Base-by-base conservation (phyloP, 2,113 vertebrate genomes). In the Hydrochoerus hydrochaeris region DNA sequence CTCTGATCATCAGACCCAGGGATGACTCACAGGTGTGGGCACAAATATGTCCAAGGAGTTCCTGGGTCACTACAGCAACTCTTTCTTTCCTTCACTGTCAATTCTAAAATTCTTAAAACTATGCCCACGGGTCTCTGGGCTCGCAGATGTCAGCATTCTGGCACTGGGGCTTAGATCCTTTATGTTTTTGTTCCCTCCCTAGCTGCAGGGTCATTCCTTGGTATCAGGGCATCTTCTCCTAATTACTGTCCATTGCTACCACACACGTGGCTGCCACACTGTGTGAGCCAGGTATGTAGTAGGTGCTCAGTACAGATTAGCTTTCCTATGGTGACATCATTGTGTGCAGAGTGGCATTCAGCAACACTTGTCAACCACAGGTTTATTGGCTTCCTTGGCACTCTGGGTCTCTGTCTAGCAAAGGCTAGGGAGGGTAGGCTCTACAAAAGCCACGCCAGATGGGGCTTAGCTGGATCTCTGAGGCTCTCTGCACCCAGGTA, bases 351-450 rank as follows among this genome's bases (percentile, higher is more conserved):
- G 57, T 3, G 28, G 3, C 24, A 28, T 58, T 77, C 32, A 49
- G 60, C 10, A 80, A 35, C 13, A 12, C 86, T 46, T 49, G 19
- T 57, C 7, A 8, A 35, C 35, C 0, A 0, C 0, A 0, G 3
- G 7, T 75, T 26, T 92, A 1, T 28, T 32, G 8, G 80, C 84
- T 86, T 71, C 38, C 30, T 81, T 8, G 30, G 28, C 9, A 10
- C 30, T 8, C 14, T 38, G 38, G n/a, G 38, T 17, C 49, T 90
- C 83, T 28, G 17, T 6, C 0, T 12, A 32, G 41, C 71, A 77
- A 83, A 52, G 24, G 20, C 11, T 0, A 22, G 0, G 13, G 38
- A 92, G 46, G 0, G 3, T 57, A 2, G 22, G 26, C 67, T 67
- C 71, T 30, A 35, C 6, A 22, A n/a, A 83, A 93, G 46, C 85